Evolutionary conservation across 2,888 invertebrate genomes (phyloP).

Genomic region (Galerucella nymphaeae): DNA sequence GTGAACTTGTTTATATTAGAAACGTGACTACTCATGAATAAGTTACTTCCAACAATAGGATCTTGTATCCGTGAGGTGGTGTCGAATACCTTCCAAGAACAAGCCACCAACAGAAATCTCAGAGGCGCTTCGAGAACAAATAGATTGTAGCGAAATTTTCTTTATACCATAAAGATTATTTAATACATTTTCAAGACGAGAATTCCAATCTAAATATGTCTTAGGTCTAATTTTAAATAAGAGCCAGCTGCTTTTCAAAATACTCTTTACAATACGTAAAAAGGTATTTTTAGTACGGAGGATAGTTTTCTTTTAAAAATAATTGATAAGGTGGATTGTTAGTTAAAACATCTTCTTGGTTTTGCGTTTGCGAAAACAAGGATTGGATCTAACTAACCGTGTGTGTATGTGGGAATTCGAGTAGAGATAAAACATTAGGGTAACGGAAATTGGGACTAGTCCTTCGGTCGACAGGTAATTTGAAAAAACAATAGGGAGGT

Average conservation of each 20-base stretch:
- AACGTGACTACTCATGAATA: background rate
- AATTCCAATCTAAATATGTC: slow-evolving; percentile 16
- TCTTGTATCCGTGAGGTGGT: background rate
- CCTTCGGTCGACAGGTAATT: slow-evolving; percentile 10
- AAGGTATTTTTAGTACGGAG: background rate
- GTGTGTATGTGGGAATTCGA: slow-evolving; percentile 1
- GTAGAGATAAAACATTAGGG: background rate
- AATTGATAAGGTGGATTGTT: background rate
- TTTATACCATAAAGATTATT: background rate
- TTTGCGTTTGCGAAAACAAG: too few relatives aligned
- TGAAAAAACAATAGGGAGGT: slow-evolving; percentile 29
- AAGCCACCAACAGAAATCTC: too few relatives aligned
- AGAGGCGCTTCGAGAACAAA: too few relatives aligned
- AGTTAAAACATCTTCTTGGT: background rate
- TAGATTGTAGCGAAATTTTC: background rate
- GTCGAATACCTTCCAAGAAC: too few relatives aligned
- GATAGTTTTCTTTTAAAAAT: background rate
- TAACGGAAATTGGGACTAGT: slow-evolving; percentile 5
- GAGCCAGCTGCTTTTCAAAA: slow-evolving; percentile 12
- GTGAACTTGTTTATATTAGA: background rate
- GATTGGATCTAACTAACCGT: background rate
- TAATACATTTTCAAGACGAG: background rate
- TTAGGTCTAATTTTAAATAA: slow-evolving; percentile 11
- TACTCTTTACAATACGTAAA: background rate
- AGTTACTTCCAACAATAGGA: background rate